Base-by-base conservation (phyloP, 2,797 vertebrate genomes). In the Onychomys leucogaster region DNA sequence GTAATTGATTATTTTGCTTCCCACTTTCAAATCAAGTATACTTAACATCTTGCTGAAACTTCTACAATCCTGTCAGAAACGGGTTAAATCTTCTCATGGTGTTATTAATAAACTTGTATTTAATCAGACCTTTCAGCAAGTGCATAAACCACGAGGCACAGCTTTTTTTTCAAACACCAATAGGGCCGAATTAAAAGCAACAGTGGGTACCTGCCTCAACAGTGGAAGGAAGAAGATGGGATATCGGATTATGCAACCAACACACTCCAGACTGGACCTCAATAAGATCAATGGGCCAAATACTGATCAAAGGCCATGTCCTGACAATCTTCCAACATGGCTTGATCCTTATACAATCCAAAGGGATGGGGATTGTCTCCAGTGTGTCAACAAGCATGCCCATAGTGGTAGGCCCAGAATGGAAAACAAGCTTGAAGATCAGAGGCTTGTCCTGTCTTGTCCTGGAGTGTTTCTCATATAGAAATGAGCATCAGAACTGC, bases 101-200 rank as follows among this genome's bases (percentile, higher is more conserved):
- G 59, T 41, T 37, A 59, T 69, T 46, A 92, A 89, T 85, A 43
- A 78, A 41, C 4, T 34, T 90, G 67, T 67, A 78, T 52, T 87
- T 75, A 75, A 55, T 95, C 32, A 92, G 32, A 80, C 1, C 10
- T 75, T 71, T 92, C 57, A 76, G 77, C 21, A 95, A 81, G n/a
- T 55, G 5, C 6, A 13, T 27, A 37, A 65, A 17, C 65, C 52
- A 71, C 32, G 32, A 95, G 77, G 5, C 61, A 91, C 43, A 89
- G 49, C 52, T 46, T 49, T 49, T 41, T 49, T 63, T 91, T 52
- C 61, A 71, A 87, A 73, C 2, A 93, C n/a, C 46, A 25, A 1
- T 71, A 41, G 37, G 65, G 32, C 23, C 63, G 57, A 76, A 83
- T 87, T 78, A 43, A 73, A 90, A 95, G 29, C 21, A 92, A 32